These are phyloP conservation scores for Pristionchus mayeri DNA, from an alignment of 2,888 invertebrate species.

Conservation along the genomic window DNA sequence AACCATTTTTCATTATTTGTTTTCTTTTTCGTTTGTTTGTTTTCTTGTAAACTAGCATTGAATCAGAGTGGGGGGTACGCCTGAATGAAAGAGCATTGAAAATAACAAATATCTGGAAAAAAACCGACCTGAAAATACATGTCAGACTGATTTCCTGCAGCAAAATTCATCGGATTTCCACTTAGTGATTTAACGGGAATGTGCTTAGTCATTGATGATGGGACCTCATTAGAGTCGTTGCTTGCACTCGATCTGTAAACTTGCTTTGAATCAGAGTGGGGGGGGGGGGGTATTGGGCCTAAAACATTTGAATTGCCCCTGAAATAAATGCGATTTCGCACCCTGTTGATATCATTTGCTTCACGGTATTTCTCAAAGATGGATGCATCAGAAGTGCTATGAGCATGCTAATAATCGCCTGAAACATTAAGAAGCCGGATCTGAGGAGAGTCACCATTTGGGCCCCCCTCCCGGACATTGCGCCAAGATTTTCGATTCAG, in stretches of 20 bases:
- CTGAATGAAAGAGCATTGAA: not conserved
- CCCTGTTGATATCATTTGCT: not conserved
- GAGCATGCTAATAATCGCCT: constrained; percentile 14
- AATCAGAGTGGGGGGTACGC: no score
- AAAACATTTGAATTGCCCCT: no score
- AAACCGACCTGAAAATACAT: not conserved
- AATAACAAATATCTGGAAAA: not conserved
- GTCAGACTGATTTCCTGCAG: not conserved
- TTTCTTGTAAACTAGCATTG: no score
- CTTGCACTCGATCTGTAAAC: not conserved
- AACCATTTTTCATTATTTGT: no score
- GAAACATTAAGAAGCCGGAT: no score
- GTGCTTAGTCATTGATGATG: not conserved
- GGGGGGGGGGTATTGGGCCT: no score
- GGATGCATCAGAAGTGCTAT: constrained; percentile 1
- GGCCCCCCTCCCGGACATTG: no score
- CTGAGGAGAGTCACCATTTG: no score
- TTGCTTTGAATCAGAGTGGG: not conserved
- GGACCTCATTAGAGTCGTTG: not conserved
- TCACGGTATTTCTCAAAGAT: not conserved
- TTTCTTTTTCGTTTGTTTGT: no score
- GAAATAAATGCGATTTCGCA: no score
- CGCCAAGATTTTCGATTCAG: no score
- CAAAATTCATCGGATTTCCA: constrained; percentile 2
- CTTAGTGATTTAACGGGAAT: not conserved